Conservation (phyloP, 1,140 invertebrate species). For the Ditylenchus dipsaci region DNA sequence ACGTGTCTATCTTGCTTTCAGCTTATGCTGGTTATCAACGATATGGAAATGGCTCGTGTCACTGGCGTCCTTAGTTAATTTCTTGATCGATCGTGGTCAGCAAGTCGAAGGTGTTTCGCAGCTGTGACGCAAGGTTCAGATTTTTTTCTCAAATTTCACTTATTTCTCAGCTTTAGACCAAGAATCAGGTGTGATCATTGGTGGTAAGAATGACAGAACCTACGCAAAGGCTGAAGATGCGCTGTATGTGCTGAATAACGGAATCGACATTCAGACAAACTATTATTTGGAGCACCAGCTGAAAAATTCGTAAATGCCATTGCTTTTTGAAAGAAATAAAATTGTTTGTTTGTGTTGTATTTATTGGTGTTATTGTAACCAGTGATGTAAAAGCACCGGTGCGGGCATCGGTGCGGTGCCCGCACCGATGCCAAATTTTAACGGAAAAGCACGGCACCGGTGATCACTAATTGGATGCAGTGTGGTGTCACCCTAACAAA, state of each 20-base stretch:
- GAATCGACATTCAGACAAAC: conserved; percentile 89
- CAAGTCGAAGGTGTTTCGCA: conserved; percentile 99
- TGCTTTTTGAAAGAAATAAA: no score
- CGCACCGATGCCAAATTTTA: no score
- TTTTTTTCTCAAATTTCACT: conserved; percentile 59
- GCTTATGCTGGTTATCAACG: conserved; percentile 97
- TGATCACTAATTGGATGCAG: no score
- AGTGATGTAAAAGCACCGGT: no score
- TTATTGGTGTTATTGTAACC: no score
- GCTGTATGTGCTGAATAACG: conserved; percentile 95
- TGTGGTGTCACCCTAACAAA: no score
- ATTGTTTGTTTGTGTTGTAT: no score
- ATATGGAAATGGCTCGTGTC: conserved; percentile 99
- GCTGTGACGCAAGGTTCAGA: conserved; percentile 73
- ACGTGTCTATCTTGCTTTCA: conserved; percentile 66
- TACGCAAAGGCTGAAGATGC: conserved; percentile 82
- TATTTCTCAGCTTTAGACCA: conserved; percentile 64
- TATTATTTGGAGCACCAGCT: conserved; percentile 98
- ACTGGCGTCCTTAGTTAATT: conserved; percentile 89
- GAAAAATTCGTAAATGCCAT: conserved; percentile 88
- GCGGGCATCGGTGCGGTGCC: no score
- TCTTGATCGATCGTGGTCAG: conserved; percentile 87
- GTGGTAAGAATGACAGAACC: conserved; percentile 84
- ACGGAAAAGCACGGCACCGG: no score
- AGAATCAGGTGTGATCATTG: no score